phyloP scores from a whole-genome alignment of 2,888 invertebrate genomes.

The Mimumesa dahlbomi region DNA sequence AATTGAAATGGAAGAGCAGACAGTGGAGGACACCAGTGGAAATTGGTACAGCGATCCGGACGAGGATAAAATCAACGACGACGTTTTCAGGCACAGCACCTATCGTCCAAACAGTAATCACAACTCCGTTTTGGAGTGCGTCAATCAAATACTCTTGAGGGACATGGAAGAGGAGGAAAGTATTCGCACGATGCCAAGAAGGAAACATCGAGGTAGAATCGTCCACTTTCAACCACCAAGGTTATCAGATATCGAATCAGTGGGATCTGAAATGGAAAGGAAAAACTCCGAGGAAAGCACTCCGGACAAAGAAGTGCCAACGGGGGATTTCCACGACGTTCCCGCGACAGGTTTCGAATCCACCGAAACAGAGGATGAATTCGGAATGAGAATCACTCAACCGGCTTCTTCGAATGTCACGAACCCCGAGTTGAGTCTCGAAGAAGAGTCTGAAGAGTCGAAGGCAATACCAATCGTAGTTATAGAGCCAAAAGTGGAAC shows the following conservation, averaged over 20 bases:
- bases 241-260: slow-evolving; percentile 78
- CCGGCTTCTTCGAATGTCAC: slow-evolving; percentile 19
- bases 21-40: slow-evolving; percentile 83
- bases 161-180: slow-evolving; percentile 83
- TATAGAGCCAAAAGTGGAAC: slow-evolving; percentile 69
- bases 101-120: slow-evolving; percentile 85
- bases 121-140: slow-evolving; percentile 92
- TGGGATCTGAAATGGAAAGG: slow-evolving; percentile 78
- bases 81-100: slow-evolving; percentile 74
- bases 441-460: slow-evolving; percentile 64
- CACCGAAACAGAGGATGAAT: slow-evolving; percentile 73
- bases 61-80: slow-evolving; percentile 85
- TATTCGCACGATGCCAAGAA: slow-evolving; percentile 75
- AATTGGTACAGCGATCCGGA: slow-evolving; percentile 93
- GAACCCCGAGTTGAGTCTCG: slow-evolving; percentile 41
- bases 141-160: slow-evolving; percentile 91
- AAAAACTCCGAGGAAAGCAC: slow-evolving; percentile 75
- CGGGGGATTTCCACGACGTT: slow-evolving; percentile 39
- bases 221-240: slow-evolving; percentile 77
- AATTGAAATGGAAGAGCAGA: slow-evolving; percentile 67
- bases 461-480: slow-evolving; percentile 77
- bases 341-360: slow-evolving; percentile 63
- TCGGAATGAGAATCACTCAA: slow-evolving; percentile 69
- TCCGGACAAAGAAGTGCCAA: slow-evolving; percentile 49
- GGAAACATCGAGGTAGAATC: slow-evolving; percentile 77